These are phyloP conservation scores for Rattus rattus DNA, from an alignment of 2,113 vertebrate genomes.

Conservation along the genomic window DNA sequence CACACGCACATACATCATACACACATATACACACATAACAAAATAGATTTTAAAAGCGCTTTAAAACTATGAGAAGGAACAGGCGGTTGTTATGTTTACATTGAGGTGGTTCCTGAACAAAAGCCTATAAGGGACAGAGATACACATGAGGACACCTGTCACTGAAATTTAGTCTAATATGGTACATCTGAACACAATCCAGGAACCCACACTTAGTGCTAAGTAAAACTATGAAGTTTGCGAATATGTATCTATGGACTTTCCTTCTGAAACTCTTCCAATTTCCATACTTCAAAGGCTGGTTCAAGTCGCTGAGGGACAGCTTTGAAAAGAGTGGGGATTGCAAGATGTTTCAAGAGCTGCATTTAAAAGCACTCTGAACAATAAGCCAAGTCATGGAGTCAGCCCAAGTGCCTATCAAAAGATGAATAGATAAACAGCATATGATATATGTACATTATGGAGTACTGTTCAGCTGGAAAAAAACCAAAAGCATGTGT, in stretches of 20 bases:
- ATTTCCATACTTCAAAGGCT: not conserved
- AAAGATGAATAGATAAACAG: not conserved
- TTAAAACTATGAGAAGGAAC: not conserved
- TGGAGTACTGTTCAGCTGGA: not conserved
- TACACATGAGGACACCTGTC: not conserved
- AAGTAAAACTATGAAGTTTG: not conserved
- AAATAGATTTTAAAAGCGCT: not conserved
- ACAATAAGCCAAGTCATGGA: not conserved
- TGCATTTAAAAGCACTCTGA: slow-evolving; percentile 14
- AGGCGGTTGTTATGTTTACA: not conserved
- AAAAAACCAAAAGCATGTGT: not conserved
- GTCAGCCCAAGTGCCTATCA: not conserved
- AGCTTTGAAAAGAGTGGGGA: not conserved
- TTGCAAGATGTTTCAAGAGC: not conserved
- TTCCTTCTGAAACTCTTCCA: slow-evolving; percentile 25
- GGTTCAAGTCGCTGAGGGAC: not conserved
- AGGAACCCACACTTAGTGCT: not conserved
- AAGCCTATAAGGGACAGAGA: not conserved
- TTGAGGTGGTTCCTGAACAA: not conserved
- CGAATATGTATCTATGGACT: not conserved
- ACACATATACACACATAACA: not conserved
- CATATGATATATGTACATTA: not conserved
- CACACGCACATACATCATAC: not conserved
- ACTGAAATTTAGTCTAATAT: not conserved
- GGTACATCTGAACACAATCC: not conserved